Conservation (phyloP, 23 tunicate genomes). For the Styela plicata region DNA sequence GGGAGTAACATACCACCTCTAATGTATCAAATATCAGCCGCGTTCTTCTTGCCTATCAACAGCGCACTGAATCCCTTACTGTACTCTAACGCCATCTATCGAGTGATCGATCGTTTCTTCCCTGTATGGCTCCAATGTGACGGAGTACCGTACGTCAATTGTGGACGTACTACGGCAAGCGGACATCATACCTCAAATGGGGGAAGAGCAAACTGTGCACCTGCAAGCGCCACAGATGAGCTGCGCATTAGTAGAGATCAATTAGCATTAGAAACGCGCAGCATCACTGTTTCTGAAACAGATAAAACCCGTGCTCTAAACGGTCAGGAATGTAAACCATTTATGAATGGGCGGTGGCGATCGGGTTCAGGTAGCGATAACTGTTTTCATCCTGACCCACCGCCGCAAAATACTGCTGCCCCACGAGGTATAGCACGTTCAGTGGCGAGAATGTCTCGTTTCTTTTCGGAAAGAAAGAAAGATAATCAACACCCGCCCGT, state of each 20-base stretch:
- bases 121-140: not conserved
- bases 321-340: not conserved
- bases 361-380: not conserved
- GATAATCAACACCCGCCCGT: not conserved
- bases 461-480: slow-evolving; percentile 5
- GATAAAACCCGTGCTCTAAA: not conserved
- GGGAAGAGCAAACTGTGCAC: not conserved
- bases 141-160: not conserved
- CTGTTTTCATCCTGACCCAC: not conserved
- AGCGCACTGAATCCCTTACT: slow-evolving; percentile 29
- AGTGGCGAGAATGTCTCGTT: not conserved
- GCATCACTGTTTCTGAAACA: not conserved
- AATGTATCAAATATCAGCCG: slow-evolving; percentile 34
- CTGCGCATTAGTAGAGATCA: not conserved
- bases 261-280: not conserved
- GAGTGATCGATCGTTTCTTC: not conserved
- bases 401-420: not conserved
- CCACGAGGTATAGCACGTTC: not conserved
- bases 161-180: not conserved
- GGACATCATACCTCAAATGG: not conserved
- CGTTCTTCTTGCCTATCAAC: slow-evolving; percentile 21
- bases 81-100: slow-evolving; percentile 20
- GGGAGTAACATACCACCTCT: slow-evolving; percentile 27
- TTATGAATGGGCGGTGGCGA: not conserved
- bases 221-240: slow-evolving; percentile 1